Base-by-base conservation (phyloP, 2,888 invertebrate genomes). In the Andrena fulva region DNA sequence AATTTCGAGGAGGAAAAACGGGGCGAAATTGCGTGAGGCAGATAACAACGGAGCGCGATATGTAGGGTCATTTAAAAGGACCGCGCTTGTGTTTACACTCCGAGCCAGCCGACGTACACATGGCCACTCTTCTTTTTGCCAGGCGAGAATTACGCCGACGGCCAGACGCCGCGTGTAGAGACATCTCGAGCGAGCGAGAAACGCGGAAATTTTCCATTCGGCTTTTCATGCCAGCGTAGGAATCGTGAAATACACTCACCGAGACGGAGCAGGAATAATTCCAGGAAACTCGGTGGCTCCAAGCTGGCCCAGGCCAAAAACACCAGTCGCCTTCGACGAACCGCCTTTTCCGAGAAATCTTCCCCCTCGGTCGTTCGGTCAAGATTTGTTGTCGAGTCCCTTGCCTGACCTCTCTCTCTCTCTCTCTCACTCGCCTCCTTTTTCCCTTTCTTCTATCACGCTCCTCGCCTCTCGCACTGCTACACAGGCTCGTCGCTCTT, bases 81-180 rank as follows among this genome's bases (percentile, higher is more conserved):
- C 76, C 76, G 68, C 71, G 82, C 59, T 82, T 76, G 82, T 82
- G 82, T 82, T 82, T 82, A 82, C 82, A 76, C 59, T 72, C 62
- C 12, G 62, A 29, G 24, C 64, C 48, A 33, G 42, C n/a, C 66
- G 52, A 66, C 77, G 79, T 72, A 31, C 82, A 76, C 82, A 81
- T 75, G 82, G 82, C 69, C 73, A 42, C 42, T 50, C 16, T 52
- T 72, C 52, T 82, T 76, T 71, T 75, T 68, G 33, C 68, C 35
- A 62, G 63, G 10, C 72, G 50, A 68, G 72, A 71, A 59, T 68
- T 82, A 72, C 50, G 54, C 81, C 74, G 75, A 56, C 82, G 74
- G 35, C 48, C 29, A 67, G 35, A 70, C 60, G 54, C 60, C 66
- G 52, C 69, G 27, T 31, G 68, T 48, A 70, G 31, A 69, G 29